Conservation (phyloP, 2,888 invertebrate genomes). For the Stictocephala bisonia region DNA sequence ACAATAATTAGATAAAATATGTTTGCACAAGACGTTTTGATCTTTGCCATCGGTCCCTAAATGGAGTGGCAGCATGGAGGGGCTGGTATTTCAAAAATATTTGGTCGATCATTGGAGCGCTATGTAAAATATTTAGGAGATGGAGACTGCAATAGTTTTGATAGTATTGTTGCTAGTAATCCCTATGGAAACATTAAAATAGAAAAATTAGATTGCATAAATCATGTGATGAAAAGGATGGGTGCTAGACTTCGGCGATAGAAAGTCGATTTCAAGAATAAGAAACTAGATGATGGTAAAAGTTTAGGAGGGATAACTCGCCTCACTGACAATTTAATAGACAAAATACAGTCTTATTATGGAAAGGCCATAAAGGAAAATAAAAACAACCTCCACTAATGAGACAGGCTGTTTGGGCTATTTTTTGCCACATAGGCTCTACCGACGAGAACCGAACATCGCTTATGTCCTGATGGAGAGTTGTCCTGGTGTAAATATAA, state of each 20-base stretch:
- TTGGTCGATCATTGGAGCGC: too few species aligned
- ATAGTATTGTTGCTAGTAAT: slow-evolving; percentile 26
- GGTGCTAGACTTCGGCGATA: slow-evolving; percentile 19
- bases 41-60: too few species aligned
- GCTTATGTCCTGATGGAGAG: slow-evolving; percentile 23
- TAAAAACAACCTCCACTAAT: neutral
- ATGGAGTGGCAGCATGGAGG: too few species aligned
- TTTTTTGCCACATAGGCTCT: slow-evolving; percentile 29
- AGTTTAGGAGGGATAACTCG: slow-evolving; percentile 25
- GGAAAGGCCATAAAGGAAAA: slow-evolving; percentile 41
- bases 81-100: too few species aligned
- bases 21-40: too few species aligned
- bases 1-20: too few species aligned
- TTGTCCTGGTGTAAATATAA: slow-evolving; percentile 42
- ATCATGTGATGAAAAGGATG: slow-evolving; percentile 31
- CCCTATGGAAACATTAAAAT: slow-evolving; percentile 36
- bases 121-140: slow-evolving; percentile 27
- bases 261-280: neutral
- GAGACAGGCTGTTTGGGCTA: slow-evolving; percentile 37
- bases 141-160: slow-evolving; percentile 33
- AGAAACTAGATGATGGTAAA: slow-evolving; percentile 27
- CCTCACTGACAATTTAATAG: slow-evolving; percentile 31
- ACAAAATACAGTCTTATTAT: slow-evolving; percentile 40
- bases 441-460: slow-evolving; percentile 14
- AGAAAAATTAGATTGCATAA: slow-evolving; percentile 37